Evolutionary conservation across 1,140 invertebrate species (phyloP).

Genomic region (Cydia splendana): DNA sequence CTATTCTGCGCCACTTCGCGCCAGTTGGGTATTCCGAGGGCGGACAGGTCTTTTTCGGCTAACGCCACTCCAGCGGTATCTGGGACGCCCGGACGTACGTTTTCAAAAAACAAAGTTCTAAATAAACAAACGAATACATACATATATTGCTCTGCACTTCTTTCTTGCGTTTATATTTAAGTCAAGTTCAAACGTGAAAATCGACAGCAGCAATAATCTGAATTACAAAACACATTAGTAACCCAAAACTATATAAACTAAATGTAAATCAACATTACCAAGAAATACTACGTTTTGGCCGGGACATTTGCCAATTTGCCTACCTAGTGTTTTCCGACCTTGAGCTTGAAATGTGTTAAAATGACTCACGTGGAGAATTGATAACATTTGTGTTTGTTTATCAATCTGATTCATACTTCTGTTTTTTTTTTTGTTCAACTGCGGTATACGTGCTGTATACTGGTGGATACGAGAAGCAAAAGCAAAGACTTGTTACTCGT

Average conservation of each 20-base stretch:
- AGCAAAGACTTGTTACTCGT: too few species aligned
- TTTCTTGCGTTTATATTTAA: neutral
- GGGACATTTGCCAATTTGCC: constrained; percentile 31
- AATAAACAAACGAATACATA: too few species aligned
- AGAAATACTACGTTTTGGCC: neutral
- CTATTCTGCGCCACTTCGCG: too few species aligned
- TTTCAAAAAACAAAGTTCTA: too few species aligned
- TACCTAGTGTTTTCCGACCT: constrained; percentile 36
- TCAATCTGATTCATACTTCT: neutral
- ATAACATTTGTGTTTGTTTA: constrained; percentile 2
- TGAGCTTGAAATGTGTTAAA: constrained; percentile 34
- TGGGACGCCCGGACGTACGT: too few species aligned
- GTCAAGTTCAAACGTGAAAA: too few species aligned
- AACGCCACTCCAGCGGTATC: too few species aligned
- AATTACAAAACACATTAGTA: constrained; percentile 1
- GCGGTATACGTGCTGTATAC: too few species aligned
- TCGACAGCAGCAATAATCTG: neutral
- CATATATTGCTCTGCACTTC: too few species aligned
- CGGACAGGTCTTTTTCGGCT: too few species aligned
- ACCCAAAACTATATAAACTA: constrained; percentile 16
- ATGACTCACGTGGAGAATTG: neutral
- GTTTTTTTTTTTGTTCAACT: neutral
- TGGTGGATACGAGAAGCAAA: too few species aligned
- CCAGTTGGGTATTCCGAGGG: too few species aligned
- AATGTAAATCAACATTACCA: neutral